Percentiles rank a stretch among this genome's conserved stretches.
Evolutionary conservation across 2,888 invertebrate species (phyloP).

Genomic region (Mythimna pallens): DNA sequence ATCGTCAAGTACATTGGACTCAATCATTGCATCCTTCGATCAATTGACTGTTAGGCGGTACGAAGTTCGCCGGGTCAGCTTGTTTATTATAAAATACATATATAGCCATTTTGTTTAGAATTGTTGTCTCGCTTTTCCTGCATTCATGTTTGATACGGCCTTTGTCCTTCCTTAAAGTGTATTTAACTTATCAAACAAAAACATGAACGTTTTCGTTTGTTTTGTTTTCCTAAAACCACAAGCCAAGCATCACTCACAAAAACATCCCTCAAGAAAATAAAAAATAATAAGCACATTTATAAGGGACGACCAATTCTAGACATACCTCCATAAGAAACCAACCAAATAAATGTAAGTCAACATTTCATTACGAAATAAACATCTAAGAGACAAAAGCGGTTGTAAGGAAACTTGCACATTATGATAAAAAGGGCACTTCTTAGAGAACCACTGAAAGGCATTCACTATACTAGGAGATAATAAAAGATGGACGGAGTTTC

Average conservation of each 20-base stretch:
- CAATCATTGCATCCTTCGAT: too few species aligned
- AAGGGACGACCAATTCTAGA: slow-evolving; percentile 30
- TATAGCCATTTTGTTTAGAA: too few species aligned
- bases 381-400: slow-evolving; percentile 49
- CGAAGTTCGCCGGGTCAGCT: too few species aligned
- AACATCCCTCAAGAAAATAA: slow-evolving; percentile 8
- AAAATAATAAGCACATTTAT: slow-evolving; percentile 39
- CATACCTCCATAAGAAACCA: slow-evolving; percentile 32
- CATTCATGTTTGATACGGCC: too few species aligned
- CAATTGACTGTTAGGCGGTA: too few species aligned
- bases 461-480: slow-evolving; percentile 65
- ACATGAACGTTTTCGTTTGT: too few species aligned
- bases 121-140: too few species aligned
- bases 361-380: slow-evolving; percentile 57
- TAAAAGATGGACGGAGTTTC: slow-evolving; percentile 70
- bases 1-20: too few species aligned
- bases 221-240: neutral
- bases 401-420: slow-evolving; percentile 59
- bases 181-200: too few species aligned
- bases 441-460: slow-evolving; percentile 53
- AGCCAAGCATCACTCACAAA: slow-evolving; percentile 12
- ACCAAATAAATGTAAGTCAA: slow-evolving; percentile 39
- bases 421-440: slow-evolving; percentile 66
- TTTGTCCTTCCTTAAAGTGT: too few species aligned
- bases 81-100: too few species aligned